phyloP scores from a whole-genome alignment of 2,113 vertebrate species.

The Muntiacus muntjak region DNA sequence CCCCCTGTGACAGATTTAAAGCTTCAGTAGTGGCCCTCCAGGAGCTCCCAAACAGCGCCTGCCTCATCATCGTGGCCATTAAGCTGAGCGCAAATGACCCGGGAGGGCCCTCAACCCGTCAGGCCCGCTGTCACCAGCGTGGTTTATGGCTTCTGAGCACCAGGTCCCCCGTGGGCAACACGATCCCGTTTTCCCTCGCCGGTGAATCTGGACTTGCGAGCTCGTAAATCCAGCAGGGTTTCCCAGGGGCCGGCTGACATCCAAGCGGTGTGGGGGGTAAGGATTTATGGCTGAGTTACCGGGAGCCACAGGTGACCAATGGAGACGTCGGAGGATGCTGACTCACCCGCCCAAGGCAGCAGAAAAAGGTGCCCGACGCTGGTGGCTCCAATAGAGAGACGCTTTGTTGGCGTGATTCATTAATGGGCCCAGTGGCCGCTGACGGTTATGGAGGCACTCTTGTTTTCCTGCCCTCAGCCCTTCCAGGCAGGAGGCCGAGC shows the following conservation, averaged over 20 bases:
- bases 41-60: not conserved
- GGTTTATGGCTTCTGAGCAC: constrained; percentile 52
- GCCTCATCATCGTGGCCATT: constrained; percentile 39
- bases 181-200: not conserved
- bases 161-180: not conserved
- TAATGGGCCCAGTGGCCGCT: fast-evolving
- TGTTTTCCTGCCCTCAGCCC: not conserved
- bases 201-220: not conserved
- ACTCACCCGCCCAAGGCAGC: not conserved
- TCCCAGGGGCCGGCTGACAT: not conserved
- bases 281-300: not conserved
- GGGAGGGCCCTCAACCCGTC: constrained; percentile 1
- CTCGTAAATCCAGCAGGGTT: not conserved
- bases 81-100: constrained; percentile 21
- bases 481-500: fast-evolving
- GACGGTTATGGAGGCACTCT: fast-evolving
- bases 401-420: fast-evolving
- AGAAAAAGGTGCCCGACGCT: fast-evolving
- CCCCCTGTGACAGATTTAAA: not conserved
- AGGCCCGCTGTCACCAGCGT: not conserved
- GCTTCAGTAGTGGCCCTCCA: not conserved
- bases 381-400: not conserved
- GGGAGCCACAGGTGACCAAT: not conserved
- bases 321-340: not conserved
- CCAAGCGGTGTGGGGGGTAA: not conserved